Base-by-base conservation (phyloP, 2,113 vertebrate genomes). In the Phycodurus eques region DNA sequence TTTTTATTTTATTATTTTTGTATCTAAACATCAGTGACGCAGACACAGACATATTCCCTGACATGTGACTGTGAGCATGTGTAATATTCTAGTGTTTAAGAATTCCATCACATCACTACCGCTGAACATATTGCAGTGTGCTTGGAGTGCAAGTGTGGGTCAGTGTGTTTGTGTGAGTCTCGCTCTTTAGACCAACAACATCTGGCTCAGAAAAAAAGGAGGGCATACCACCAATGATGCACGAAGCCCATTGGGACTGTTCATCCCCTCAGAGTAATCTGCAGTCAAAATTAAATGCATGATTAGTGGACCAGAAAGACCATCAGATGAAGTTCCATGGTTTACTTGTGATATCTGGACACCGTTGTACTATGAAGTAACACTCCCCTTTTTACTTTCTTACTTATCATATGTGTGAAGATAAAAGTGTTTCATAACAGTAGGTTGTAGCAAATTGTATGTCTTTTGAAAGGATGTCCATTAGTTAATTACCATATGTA, bases 181-280 rank as follows among this genome's bases (percentile, higher is more conserved):
- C 76, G 66, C 75, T 66, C 77, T 81, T 71, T 61, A 80, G 71
- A 65, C 59, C 7, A 2, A 43, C 73, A 80, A 85, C 87, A 88
- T 88, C 89, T 88, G 87, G 81, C 68, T 49, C 61, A 15, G 63
- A 71, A 59, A 60, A 60, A 60, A 71, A 78, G 67, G 71, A 87
- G 69, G 56, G 67, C 64, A 67, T 65, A 74, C 75, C 22, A 15
- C 22, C 35, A 17, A 8, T 57, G 80, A 72, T 56, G 74, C 82
- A 72, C 11, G 42, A 57, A 85, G 71, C 74, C 74, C 74, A 71
- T 3, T 60, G 74, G 72, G 75, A 60, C 51, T 20, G n/a, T 56
- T 86, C 74, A 81, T 81, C 76, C 64, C 67, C 49, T 74, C 71
- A 35, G 51, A 79, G 67, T 85, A 83, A 86, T 62, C 84, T 82